These are phyloP conservation scores for Cerastis leucographa DNA, from an alignment of 2,888 invertebrate genomes.

Conservation along the genomic window DNA sequence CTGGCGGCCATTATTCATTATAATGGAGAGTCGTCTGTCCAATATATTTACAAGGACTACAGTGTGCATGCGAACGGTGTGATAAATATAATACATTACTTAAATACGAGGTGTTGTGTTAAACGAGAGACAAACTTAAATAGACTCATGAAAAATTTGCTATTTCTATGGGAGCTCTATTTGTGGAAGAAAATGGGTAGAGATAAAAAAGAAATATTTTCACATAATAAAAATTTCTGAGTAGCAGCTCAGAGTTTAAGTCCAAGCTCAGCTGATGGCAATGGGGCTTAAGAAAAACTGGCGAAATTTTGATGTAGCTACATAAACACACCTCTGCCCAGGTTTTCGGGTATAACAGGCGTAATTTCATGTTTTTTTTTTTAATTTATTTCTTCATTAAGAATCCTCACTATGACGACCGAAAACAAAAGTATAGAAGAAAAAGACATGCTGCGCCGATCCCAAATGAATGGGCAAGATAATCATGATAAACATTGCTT, in stretches of 20 bases:
- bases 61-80: background rate
- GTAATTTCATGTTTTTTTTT: background rate
- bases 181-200: no score
- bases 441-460: no score
- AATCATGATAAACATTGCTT: no score
- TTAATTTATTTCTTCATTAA: no score
- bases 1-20: constrained; percentile 43
- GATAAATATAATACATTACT: constrained; percentile 8
- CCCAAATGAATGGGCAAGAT: no score
- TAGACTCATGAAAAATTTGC: background rate
- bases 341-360: background rate
- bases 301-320: background rate
- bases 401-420: no score
- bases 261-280: background rate
- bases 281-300: background rate
- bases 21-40: constrained; percentile 27
- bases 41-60: constrained; percentile 30
- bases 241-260: background rate
- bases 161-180: no score
- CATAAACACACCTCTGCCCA: background rate
- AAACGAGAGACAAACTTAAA: background rate
- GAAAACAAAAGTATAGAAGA: no score
- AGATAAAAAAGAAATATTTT: background rate
- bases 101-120: constrained; percentile 12
- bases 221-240: background rate